Evolutionary conservation across 2,113 vertebrate genomes (phyloP).

Genomic region (Myodes glareolus): DNA sequence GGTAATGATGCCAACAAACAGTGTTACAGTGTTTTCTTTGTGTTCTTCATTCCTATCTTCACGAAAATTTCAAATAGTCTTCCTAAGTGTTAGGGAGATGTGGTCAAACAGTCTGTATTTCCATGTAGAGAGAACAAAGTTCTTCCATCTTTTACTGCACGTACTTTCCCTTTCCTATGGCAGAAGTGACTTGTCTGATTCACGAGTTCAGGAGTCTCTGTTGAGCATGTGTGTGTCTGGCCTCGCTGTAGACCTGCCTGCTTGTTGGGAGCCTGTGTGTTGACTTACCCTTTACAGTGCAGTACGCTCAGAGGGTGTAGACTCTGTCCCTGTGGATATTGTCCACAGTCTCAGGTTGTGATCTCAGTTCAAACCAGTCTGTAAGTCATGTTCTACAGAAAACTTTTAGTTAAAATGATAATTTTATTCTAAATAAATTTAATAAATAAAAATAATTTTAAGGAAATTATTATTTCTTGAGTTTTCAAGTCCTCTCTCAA

Average conservation of each 20-base stretch:
- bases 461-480: neutral
- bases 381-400: neutral
- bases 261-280: neutral
- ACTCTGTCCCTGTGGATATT: neutral
- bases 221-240: fast-evolving
- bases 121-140: neutral
- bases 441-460: neutral
- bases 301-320: neutral
- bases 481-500: neutral
- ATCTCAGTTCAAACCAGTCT: neutral
- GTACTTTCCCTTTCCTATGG: neutral
- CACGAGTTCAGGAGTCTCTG: neutral
- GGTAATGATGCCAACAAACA: slow-evolving; percentile 71
- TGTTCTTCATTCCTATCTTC: neutral
- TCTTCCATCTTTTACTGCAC: neutral
- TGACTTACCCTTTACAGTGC: neutral
- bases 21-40: neutral
- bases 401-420: slow-evolving; percentile 25
- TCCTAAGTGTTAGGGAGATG: neutral
- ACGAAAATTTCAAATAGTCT: neutral
- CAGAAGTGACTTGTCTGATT: neutral
- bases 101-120: neutral
- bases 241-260: neutral
- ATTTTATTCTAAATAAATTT: neutral
- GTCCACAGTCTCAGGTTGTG: neutral